A percentile compares a stretch with the other conserved stretches of the same genome.
Evolutionary conservation across 2,888 invertebrate species (phyloP).

Genomic region (Tridacna crocea): DNA sequence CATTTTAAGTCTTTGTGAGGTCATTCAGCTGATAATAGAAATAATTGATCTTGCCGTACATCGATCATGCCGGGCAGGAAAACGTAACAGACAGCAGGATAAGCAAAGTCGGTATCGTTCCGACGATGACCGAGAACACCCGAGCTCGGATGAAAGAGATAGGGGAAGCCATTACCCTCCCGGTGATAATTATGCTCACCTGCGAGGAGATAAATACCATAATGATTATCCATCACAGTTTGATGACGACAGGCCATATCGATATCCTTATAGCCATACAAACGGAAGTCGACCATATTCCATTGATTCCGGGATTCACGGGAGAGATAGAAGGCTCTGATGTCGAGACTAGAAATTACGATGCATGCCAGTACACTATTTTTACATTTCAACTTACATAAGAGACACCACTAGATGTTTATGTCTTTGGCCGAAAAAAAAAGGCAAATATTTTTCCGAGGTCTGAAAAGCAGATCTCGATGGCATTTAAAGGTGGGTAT

Average conservation of each 20-base stretch:
- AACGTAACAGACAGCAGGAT: not conserved
- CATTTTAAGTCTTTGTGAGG: slow-evolving; percentile 64
- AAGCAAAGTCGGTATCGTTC: not conserved
- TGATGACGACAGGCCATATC: not conserved
- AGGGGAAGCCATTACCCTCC: not conserved
- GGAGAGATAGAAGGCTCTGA: too few relatives aligned
- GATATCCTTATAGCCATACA: too few relatives aligned
- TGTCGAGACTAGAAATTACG: too few relatives aligned
- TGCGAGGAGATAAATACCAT: slow-evolving; percentile 2
- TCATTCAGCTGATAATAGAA: slow-evolving; percentile 66
- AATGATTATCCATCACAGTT: slow-evolving; percentile 7
- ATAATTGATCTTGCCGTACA: slow-evolving; percentile 29
- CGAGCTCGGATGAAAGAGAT: slow-evolving; percentile 6
- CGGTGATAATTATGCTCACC: not conserved
- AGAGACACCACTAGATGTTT: too few relatives aligned
- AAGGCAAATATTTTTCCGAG: too few relatives aligned
- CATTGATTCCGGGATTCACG: too few relatives aligned
- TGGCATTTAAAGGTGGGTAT: too few relatives aligned
- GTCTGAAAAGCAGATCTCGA: too few relatives aligned
- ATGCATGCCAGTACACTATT: too few relatives aligned
- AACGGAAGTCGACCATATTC: too few relatives aligned
- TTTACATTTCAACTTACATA: too few relatives aligned
- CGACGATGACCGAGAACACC: not conserved
- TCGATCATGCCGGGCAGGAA: not conserved
- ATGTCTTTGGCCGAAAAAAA: too few relatives aligned